A percentile compares a stretch with the other conserved stretches of the same genome.
Evolutionary conservation across 2,797 vertebrate genomes (phyloP).

Genomic region (Urosaurus nigricauda): DNA sequence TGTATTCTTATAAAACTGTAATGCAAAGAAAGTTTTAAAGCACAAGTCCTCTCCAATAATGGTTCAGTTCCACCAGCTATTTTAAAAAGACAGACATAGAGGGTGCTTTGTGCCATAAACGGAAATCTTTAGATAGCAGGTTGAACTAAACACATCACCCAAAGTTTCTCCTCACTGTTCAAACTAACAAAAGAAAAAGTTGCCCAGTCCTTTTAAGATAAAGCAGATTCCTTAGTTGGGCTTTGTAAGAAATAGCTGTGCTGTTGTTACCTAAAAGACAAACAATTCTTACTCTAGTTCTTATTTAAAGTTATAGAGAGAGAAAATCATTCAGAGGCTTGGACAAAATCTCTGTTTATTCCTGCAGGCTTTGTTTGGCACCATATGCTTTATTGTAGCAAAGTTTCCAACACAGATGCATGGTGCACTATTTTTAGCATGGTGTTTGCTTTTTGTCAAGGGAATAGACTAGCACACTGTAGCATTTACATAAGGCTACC

Average conservation of each 20-base stretch:
- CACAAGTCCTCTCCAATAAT: conserved; percentile 15
- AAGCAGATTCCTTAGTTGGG: conserved; percentile 46
- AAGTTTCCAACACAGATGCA: conserved; percentile 34
- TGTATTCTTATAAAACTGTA: conserved; percentile 4
- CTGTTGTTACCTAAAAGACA: conserved; percentile 47
- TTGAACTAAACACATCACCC: conserved; percentile 17
- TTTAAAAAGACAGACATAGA: conserved; percentile 42
- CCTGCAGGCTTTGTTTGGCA: conserved; percentile 55
- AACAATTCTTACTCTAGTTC: conserved; percentile 44
- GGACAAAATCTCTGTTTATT: conserved; percentile 55
- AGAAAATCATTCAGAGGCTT: conserved; percentile 58
- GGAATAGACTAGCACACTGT: conserved; percentile 31
- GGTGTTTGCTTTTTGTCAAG: conserved; percentile 19
- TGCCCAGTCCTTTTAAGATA: conserved; percentile 32
- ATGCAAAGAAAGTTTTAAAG: conserved; percentile 36
- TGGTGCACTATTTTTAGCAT: background rate
- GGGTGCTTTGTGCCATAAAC: conserved; percentile 52
- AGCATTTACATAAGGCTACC: conserved; percentile 41
- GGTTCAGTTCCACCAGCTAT: conserved; percentile 34
- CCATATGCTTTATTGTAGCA: conserved; percentile 61
- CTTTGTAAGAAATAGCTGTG: conserved; percentile 29
- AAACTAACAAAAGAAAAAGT: conserved; percentile 39
- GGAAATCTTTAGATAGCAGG: conserved; percentile 18
- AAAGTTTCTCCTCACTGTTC: conserved; percentile 40
- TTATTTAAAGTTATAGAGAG: conserved; percentile 59